Conservation (phyloP, 2,797 vertebrate species). For the Parauchenoglanis ngamensis region DNA sequence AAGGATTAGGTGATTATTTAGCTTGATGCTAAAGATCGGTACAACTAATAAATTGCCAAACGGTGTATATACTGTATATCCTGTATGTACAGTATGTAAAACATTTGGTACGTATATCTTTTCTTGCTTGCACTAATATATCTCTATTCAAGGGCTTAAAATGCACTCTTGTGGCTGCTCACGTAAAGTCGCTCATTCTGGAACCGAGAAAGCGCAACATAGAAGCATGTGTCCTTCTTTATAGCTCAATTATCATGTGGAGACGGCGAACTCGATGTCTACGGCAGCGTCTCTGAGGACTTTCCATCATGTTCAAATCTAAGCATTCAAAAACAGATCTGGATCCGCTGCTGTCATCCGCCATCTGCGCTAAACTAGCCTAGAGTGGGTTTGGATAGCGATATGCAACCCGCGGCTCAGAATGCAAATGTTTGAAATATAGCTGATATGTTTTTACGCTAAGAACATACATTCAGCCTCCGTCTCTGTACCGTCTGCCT, state of each 20-base stretch:
- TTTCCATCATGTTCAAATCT: neutral
- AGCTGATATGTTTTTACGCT: neutral
- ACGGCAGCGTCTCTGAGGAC: neutral
- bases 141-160: slow-evolving; percentile 8
- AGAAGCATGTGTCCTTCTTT: neutral
- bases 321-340: neutral
- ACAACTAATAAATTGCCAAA: neutral
- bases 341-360: neutral
- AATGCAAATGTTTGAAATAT: neutral
- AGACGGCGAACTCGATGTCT: neutral
- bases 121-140: neutral
- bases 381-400: neutral
- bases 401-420: neutral
- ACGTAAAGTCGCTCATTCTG: neutral
- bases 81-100: neutral
- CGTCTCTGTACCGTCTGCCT: neutral
- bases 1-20: neutral
- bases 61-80: neutral
- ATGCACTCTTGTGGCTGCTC: neutral
- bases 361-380: neutral
- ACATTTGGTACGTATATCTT: neutral
- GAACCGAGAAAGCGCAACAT: neutral
- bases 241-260: neutral
- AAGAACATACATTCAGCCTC: neutral
- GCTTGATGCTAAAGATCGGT: neutral